Percentiles rank a stretch among this genome's conserved stretches.
phyloP scores from a whole-genome alignment of 1,140 invertebrate species.

The Calycopis cecrops region DNA sequence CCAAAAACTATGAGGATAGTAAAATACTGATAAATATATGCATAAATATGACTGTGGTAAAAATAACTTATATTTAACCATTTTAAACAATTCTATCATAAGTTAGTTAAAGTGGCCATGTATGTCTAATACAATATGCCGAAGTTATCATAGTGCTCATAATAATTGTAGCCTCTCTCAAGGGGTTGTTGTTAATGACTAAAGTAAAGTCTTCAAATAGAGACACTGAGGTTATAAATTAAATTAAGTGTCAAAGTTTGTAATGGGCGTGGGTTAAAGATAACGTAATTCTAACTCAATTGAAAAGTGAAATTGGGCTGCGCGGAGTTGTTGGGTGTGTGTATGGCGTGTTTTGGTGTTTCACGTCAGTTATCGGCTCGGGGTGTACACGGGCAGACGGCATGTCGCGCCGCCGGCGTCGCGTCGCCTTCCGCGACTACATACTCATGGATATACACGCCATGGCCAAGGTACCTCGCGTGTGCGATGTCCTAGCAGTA shows the following conservation, averaged over 20 bases:
- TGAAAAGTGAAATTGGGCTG: conserved; percentile 35
- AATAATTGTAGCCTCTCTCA: background rate
- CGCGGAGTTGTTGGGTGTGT: conserved; percentile 34
- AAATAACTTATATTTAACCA: no score
- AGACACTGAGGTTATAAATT: conserved; percentile 3
- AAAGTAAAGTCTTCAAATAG: conserved; percentile 1
- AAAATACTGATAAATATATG: no score
- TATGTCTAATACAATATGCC: no score
- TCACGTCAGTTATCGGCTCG: conserved; percentile 45
- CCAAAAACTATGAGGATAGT: no score
- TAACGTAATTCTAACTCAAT: conserved; percentile 22
- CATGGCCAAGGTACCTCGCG: conserved; percentile 59
- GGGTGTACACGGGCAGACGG: conserved; percentile 37
- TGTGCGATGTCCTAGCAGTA: background rate
- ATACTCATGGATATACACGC: conserved; percentile 63
- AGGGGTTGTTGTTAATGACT: background rate
- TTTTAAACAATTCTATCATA: no score
- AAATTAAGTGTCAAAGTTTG: conserved; percentile 3
- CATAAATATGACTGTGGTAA: no score
- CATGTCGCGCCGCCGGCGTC: conserved; percentile 61
- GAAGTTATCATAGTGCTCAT: no score
- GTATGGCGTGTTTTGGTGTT: conserved; percentile 24
- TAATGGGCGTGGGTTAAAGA: conserved; percentile 9
- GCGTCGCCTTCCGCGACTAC: conserved; percentile 67
- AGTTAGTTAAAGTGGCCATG: no score